phyloP scores from a whole-genome alignment of 2,888 invertebrate genomes.

The Trichogramma dendrolimi region DNA sequence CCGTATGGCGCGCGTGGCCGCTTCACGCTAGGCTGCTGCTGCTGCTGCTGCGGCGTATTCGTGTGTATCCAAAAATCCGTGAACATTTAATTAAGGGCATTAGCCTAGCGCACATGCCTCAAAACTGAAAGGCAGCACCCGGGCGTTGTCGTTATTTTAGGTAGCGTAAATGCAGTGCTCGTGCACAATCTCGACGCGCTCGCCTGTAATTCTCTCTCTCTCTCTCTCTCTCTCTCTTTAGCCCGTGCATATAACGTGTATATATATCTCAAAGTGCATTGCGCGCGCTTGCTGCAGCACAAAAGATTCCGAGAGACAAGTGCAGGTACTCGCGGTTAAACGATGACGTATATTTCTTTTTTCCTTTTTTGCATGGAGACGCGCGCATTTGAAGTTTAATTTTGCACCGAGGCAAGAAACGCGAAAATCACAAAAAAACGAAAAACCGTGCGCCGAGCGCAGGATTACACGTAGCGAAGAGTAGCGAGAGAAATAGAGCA shows the following conservation, averaged over 20 bases:
- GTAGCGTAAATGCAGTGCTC: slow-evolving; percentile 17
- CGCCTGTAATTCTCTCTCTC: background rate
- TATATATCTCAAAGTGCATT: too few species aligned
- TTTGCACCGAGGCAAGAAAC: too few species aligned
- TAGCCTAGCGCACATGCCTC: background rate
- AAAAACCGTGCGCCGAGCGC: background rate
- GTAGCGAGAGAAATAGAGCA: too few species aligned
- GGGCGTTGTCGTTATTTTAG: slow-evolving; percentile 9
- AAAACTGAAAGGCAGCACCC: slow-evolving; percentile 1
- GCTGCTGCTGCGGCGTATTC: too few species aligned
- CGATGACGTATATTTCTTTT: background rate
- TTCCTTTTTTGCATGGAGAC: too few species aligned
- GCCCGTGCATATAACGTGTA: background rate
- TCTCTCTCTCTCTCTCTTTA: background rate
- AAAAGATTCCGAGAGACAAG: too few species aligned
- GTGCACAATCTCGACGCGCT: background rate
- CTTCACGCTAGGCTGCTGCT: too few species aligned
- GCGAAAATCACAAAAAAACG: too few species aligned
- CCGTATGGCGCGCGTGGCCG: too few species aligned
- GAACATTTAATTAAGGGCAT: slow-evolving; percentile 17
- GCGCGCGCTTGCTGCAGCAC: background rate
- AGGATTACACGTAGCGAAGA: too few species aligned
- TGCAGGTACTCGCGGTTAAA: too few species aligned
- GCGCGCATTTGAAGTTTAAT: too few species aligned
- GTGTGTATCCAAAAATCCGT: background rate